Evolutionary conservation across 2,113 vertebrate species (phyloP).

Genomic region (Rhynchopsitta pachyrhyncha): DNA sequence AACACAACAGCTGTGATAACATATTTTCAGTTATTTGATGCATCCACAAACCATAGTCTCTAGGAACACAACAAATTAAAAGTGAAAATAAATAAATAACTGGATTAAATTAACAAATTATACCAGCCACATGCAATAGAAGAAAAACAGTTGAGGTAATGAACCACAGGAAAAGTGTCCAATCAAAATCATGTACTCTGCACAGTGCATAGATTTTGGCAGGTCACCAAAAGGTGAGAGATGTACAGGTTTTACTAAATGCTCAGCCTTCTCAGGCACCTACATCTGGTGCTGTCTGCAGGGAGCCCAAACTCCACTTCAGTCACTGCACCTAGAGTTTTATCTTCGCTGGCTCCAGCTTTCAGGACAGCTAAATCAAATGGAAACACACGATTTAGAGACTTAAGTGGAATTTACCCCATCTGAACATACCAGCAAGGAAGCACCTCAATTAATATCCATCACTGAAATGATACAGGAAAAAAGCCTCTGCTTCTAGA

Average conservation of each 20-base stretch:
- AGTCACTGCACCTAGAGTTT: not conserved
- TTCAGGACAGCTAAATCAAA: not conserved
- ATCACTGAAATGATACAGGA: not conserved
- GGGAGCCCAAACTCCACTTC: not conserved
- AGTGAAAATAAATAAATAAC: conserved; percentile 43
- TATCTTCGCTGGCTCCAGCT: not conserved
- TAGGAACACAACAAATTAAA: conserved; percentile 34
- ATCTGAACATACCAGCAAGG: not conserved
- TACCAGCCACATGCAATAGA: not conserved
- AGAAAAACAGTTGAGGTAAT: not conserved
- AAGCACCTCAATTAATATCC: not conserved
- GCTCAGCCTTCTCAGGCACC: not conserved
- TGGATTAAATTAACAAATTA: not conserved
- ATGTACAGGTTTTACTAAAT: not conserved
- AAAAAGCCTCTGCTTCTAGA: not conserved
- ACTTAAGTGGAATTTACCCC: not conserved
- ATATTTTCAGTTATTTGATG: conserved; percentile 41
- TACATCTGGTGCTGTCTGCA: not conserved
- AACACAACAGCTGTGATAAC: conserved; percentile 32
- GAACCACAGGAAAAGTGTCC: not conserved
- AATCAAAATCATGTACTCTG: not conserved
- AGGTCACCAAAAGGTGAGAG: not conserved
- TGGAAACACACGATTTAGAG: not conserved
- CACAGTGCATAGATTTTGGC: not conserved
- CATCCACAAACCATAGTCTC: conserved; percentile 18